A percentile compares a stretch with the other conserved stretches of the same genome.
Evolutionary conservation across 2,888 invertebrate genomes (phyloP).

Genomic region (Eristalis arbustorum): DNA sequence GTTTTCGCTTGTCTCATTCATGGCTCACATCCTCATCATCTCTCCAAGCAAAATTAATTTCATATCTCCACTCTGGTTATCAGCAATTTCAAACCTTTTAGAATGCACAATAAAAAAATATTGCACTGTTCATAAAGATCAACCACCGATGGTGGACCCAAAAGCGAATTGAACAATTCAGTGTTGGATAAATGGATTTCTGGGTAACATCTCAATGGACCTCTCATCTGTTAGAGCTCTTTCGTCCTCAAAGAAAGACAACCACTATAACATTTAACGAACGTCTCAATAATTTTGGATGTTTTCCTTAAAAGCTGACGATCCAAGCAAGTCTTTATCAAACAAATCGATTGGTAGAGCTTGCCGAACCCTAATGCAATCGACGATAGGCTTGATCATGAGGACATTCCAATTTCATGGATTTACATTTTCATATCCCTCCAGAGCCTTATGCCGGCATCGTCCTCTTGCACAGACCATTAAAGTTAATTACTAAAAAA

Average conservation of each 20-base stretch:
- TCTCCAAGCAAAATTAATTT: no score
- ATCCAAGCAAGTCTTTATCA: not conserved
- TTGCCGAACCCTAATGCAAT: not conserved
- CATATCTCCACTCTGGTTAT: no score
- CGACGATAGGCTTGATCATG: not conserved
- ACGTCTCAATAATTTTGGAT: not conserved
- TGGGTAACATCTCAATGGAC: not conserved
- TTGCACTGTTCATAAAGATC: no score
- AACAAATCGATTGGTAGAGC: no score
- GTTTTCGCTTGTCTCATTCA: no score
- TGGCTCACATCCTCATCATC: no score
- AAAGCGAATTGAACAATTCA: no score
- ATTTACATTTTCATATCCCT: constrained; percentile 5
- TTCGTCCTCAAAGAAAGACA: not conserved
- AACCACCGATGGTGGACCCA: no score
- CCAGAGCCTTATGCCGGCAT: constrained; percentile 17
- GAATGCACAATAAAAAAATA: no score
- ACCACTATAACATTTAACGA: not conserved
- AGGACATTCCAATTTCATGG: not conserved
- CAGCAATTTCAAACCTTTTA: no score
- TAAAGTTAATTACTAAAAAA: constrained; percentile 13
- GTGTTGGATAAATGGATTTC: no score
- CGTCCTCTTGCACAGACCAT: not conserved
- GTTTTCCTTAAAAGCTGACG: not conserved
- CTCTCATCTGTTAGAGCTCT: not conserved